A percentile compares a stretch with the other conserved stretches of the same genome.
Evolutionary conservation across 2,113 vertebrate species (phyloP).

Genomic region (Peromyscus maniculatus): DNA sequence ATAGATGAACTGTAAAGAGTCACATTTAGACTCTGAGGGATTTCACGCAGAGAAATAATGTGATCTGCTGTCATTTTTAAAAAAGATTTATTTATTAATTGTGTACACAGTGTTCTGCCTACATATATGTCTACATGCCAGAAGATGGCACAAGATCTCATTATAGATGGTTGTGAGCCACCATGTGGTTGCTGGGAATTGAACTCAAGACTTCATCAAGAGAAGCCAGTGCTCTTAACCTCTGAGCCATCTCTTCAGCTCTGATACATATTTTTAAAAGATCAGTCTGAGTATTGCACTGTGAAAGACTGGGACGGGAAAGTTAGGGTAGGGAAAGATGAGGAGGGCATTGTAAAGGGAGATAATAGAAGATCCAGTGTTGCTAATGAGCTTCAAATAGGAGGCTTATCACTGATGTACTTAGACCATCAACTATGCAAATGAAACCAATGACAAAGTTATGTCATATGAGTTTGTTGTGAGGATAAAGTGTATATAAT

Average conservation of each 20-base stretch:
- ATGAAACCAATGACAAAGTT: not conserved
- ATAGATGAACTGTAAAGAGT: not conserved
- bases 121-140: not conserved
- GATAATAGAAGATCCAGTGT: not conserved
- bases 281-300: not conserved
- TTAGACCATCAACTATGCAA: not conserved
- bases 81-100: no score
- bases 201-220: not conserved
- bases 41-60: not conserved
- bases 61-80: not conserved
- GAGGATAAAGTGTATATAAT: not conserved
- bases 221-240: not conserved
- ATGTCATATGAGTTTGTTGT: not conserved
- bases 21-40: not conserved
- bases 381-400: not conserved
- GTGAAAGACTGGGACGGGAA: not conserved
- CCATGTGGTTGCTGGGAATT: not conserved
- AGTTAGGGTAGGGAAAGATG: not conserved
- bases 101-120: not conserved
- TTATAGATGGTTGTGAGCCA: not conserved
- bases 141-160: not conserved
- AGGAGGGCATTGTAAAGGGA: not conserved
- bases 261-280: not conserved
- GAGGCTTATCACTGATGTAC: rapidly evolving
- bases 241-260: not conserved